These are phyloP conservation scores for Redunca redunca DNA, from an alignment of 2,113 vertebrate genomes.

Conservation along the genomic window DNA sequence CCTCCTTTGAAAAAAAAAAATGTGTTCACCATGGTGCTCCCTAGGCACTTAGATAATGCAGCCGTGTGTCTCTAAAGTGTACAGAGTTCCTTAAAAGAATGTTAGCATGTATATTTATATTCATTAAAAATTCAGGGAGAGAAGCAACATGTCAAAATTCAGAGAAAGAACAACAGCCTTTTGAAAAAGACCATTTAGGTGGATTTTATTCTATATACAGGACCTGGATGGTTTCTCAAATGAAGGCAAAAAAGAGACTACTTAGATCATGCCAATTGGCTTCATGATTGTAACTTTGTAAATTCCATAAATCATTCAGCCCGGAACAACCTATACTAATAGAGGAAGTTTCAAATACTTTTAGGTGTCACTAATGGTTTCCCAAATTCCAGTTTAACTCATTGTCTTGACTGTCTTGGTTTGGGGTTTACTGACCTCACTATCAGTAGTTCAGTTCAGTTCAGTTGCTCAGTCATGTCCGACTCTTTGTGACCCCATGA, in stretches of 20 bases:
- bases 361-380: conserved; percentile 42
- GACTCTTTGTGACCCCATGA: too few species aligned
- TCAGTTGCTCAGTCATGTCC: too few species aligned
- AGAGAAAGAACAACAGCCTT: background rate
- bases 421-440: background rate
- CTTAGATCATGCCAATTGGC: background rate
- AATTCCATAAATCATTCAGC: background rate
- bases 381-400: conserved; percentile 16
- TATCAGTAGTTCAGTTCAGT: background rate
- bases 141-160: background rate
- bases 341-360: conserved; percentile 48
- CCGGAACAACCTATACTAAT: background rate
- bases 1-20: background rate
- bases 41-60: background rate
- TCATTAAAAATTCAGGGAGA: background rate
- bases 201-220: background rate
- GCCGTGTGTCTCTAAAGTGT: background rate
- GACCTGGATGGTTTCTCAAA: background rate
- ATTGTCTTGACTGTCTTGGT: background rate
- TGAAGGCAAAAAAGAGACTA: background rate
- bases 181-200: background rate
- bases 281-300: background rate
- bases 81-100: background rate
- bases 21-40: background rate
- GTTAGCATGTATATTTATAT: background rate